Evolutionary conservation across 2,797 vertebrate genomes (phyloP).

Genomic region (Adelosebastes latens): DNA sequence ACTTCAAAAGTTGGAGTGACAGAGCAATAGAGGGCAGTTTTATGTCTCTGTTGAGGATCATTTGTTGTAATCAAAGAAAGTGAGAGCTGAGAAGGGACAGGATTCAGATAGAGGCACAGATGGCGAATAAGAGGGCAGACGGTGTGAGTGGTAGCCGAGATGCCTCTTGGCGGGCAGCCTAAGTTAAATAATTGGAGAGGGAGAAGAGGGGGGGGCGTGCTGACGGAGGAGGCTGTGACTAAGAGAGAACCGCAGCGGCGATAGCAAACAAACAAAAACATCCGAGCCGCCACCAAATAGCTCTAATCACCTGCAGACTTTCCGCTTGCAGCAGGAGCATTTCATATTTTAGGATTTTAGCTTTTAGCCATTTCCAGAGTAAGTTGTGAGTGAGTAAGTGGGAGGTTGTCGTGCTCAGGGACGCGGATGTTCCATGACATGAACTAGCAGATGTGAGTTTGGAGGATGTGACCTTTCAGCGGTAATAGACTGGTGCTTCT

Average conservation of each 20-base stretch:
- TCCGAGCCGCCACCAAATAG: slow-evolving; percentile 15
- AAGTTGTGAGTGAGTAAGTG: slow-evolving; percentile 18
- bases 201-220: slow-evolving; percentile 52
- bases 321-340: slow-evolving; percentile 7
- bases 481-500: slow-evolving; percentile 45
- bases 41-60: slow-evolving; percentile 68
- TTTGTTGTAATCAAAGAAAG: slow-evolving; percentile 77
- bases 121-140: slow-evolving; percentile 76
- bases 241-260: slow-evolving; percentile 30
- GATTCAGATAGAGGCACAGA: slow-evolving; percentile 71
- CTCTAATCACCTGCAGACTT: slow-evolving; percentile 36
- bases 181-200: slow-evolving; percentile 76
- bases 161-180: slow-evolving; percentile 67
- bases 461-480: slow-evolving; percentile 54
- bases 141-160: slow-evolving; percentile 61
- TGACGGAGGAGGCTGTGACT: slow-evolving; percentile 54
- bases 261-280: slow-evolving; percentile 61
- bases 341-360: slow-evolving; percentile 33
- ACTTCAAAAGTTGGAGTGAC: slow-evolving; percentile 54
- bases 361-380: slow-evolving; percentile 24
- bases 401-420: slow-evolving; percentile 41
- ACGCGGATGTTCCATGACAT: slow-evolving; percentile 23
- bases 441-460: slow-evolving; percentile 45
- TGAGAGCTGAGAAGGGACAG: slow-evolving; percentile 59
- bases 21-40: slow-evolving; percentile 57